Base-by-base conservation (phyloP, 2,888 invertebrate genomes). In the Dichetophora obliterata region DNA sequence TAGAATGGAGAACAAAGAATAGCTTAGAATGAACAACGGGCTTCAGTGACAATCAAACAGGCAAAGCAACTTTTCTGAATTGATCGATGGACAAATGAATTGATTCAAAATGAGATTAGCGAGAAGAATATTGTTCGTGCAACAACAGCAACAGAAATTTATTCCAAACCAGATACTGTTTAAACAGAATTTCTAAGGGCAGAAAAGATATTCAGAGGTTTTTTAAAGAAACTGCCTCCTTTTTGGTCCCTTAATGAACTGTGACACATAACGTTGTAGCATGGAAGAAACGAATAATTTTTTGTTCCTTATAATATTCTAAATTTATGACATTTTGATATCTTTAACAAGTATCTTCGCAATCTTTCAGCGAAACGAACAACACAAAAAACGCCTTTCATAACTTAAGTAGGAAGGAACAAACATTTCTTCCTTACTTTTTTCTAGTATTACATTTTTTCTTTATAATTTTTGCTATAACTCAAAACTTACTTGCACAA, bases 21-120 rank as follows among this genome's bases (percentile, higher is more conserved):
- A 43, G 43, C 43, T 43, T 43, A 43, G 43, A 43, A 43, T 19
- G 27, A 27, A 59, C 57, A 22, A 43, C 14, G 43, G 43, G 19
- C 11, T 27, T 6, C n/a, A 43, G 43, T 72, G 74, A 70, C 59
- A 48, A 65, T 57, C 37, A 37, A 80, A 78, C 80, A 70, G 76
- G 79, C 74, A 37, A 27, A 24, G 24, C 43, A 37, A 66, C 66
- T 34, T 66, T 37, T 37, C 22, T 19, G 16, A 59, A 59, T 59
- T 59, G 59, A 59, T 37, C 19, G 34, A 70, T 27, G 69, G 59
- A 57, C 75, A 61, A 43, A 69, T 50, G 43, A 79, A 66, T 66
- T 19, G 66, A 59, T 59, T 27, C 34, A 14, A 66, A 37, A 37
- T 22, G 19, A 37, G 66, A 34, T 19, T 34, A 34, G 37, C 66